Conservation (phyloP, 2,888 invertebrate genomes). For the Synanthedon vespiformis region DNA sequence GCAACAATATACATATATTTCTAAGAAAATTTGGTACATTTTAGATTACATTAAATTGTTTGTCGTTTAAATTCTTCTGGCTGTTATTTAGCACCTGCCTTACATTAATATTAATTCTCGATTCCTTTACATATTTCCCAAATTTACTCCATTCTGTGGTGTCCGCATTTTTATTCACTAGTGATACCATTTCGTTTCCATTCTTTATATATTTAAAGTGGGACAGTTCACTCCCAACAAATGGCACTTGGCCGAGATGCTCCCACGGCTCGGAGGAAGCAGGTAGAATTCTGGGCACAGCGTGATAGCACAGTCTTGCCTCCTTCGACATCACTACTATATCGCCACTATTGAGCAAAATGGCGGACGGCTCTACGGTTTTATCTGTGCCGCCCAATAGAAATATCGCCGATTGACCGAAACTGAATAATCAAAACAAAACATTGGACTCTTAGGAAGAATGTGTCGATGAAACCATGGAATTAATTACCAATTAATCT, state of each 20-base stretch:
- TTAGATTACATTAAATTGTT: constrained; percentile 15
- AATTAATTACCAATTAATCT: too few species aligned
- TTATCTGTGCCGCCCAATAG: constrained; percentile 86
- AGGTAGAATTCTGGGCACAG: constrained; percentile 87
- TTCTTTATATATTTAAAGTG: constrained; percentile 30
- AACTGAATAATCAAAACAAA: constrained; percentile 70
- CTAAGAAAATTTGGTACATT: constrained; percentile 4
- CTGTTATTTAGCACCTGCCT: constrained; percentile 84
- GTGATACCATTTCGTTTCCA: constrained; percentile 15
- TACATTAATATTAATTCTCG: constrained; percentile 94
- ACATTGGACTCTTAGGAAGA: too few species aligned
- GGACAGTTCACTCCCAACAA: constrained; percentile 5
- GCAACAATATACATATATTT: neutral
- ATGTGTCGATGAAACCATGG: too few species aligned
- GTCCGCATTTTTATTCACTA: constrained; percentile 27
- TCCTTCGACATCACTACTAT: constrained; percentile 89
- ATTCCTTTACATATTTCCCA: constrained; percentile 73
- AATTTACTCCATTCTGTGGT: constrained; percentile 64
- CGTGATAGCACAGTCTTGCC: constrained; percentile 91
- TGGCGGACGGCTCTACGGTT: constrained; percentile 74
- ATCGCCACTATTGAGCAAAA: constrained; percentile 90
- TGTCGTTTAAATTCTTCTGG: constrained; percentile 49
- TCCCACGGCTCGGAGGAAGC: constrained; percentile 62
- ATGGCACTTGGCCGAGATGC: constrained; percentile 10
- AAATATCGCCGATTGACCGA: constrained; percentile 96